Base-by-base conservation (phyloP, 2,888 invertebrate genomes). In the Agonopterix subpropinquella region DNA sequence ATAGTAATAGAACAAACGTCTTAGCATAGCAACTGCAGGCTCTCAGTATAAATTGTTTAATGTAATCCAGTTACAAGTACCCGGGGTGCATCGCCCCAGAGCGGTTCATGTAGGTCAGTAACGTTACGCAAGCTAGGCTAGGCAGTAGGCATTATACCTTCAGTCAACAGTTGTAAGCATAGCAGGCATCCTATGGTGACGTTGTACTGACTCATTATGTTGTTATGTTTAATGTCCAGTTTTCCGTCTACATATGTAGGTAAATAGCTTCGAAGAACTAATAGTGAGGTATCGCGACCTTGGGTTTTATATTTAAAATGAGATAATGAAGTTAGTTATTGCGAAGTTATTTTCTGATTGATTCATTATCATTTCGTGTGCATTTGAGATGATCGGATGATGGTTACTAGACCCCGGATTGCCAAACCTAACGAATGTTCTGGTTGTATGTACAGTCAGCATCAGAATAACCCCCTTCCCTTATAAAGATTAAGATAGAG, bases 31-130 rank as follows among this genome's bases (percentile, higher is more conserved):
- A 28, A 28, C 28, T 28, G 28, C 28, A 28, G 28, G 28, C 28
- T 28, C 28, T 28, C 28, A 28, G 28, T 28, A 28, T 5, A 28
- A 28, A 28, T 28, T 28, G 28, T 28, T 28, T 28, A 28, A 28
- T 28, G 28, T 80, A 79, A 82, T 82, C 77, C 72, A 69, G 70
- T 82, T 82, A 84, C 55, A 58, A 53, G 59, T 59, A 50, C 51
- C 65, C 64, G 66, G 74, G 73, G 76, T 79, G 78, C 80, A 80
- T 77, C 72, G 72, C 62, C 72, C 73, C 63, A 48, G 49, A 39
- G 42, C 4, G 57, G 60, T 65, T 65, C 70, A 82, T 80, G 71
- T 84, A 80, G 80, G 73, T 75, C 67, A 65, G 64, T 70, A 70
- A 70, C 66, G 67, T 66, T 70, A 72, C 61, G 59, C 60, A 64